Evolutionary conservation across 2,888 invertebrate genomes (phyloP), one percentile per base, ranked within the genome.

Genomic region (Phalera bucephala): DNA sequence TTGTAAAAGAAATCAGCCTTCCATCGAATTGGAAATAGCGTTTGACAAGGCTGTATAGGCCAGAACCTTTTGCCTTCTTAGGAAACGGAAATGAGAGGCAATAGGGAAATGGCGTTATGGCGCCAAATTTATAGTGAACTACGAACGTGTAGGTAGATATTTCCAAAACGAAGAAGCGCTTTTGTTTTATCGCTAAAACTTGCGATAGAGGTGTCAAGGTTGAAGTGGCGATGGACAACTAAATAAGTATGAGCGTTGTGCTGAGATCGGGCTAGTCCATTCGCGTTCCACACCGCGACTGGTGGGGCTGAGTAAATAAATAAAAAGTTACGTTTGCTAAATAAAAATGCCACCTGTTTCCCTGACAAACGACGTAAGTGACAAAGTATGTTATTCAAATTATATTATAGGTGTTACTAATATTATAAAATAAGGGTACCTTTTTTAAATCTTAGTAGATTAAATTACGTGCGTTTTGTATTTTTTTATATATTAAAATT

Each of bases 281-380:
- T 54, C 55, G 64, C 63, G 70, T 52, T 62, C 69, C 54, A 52
- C 63, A 52, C 44, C 46, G 58, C 40, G 67, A 51, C 39, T 56
- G 64, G 73, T 65, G 64, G 62, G 41, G 37, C 50, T 45, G 31
- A 23, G 26, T 19, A 37, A 48, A 36, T 40, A 52, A 35, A 33
- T 48, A 17, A 34, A 31, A 31, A 38, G 39, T 36, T 19, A 11
- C 31, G 1, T 36, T 43, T 34, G 33, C 28, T 36, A 17, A 31
- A 60, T 40, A 36, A 88, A 56, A 43, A 90, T 90, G 90, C 90
- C 90, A 48, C 90, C 90, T 33, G 74, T 90, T 45, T 81, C 89
- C 15, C 68, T 88, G 45, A 77, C 78, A n/a, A 72, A 80, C 25
- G 84, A 87, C 74, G 90, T 89, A 66, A 71, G 60, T 72, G n/a